Conservation (phyloP, 2,797 vertebrate species). For the Myotis daubentonii region DNA sequence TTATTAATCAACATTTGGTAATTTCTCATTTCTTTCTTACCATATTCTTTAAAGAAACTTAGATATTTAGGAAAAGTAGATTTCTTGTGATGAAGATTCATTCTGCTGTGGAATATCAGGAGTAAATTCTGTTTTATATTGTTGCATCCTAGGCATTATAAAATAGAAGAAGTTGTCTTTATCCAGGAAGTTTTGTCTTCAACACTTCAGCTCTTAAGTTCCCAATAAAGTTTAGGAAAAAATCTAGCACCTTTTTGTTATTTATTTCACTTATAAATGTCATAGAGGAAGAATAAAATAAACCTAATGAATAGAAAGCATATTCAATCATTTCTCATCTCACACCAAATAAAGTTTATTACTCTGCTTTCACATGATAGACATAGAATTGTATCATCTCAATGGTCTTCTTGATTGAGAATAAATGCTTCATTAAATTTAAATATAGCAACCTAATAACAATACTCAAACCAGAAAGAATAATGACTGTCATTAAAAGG, state of each 20-base stretch:
- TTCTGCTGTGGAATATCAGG: background rate
- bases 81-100: background rate
- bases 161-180: background rate
- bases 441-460: constrained; percentile 75
- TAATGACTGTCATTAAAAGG: constrained; percentile 63
- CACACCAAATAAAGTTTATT: constrained; percentile 78
- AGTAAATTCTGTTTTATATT: background rate
- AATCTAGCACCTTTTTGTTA: constrained; percentile 22
- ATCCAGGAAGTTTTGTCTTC: background rate
- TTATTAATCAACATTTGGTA: background rate
- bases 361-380: constrained; percentile 56
- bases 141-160: background rate
- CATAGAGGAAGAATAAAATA: constrained; percentile 47
- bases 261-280: constrained; percentile 64
- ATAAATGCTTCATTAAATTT: constrained; percentile 80
- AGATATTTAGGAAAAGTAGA: background rate
- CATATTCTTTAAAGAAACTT: background rate
- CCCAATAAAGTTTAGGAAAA: background rate
- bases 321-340: constrained; percentile 68
- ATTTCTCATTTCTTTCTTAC: background rate
- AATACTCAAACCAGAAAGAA: constrained; percentile 68
- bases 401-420: constrained; percentile 71
- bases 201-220: background rate
- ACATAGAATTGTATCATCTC: constrained; percentile 69
- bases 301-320: constrained; percentile 65